A percentile compares a stretch with the other conserved stretches of the same genome.
These are phyloP conservation scores for Arenicola marina DNA, from an alignment of 2,888 invertebrate genomes.

Conservation along the genomic window DNA sequence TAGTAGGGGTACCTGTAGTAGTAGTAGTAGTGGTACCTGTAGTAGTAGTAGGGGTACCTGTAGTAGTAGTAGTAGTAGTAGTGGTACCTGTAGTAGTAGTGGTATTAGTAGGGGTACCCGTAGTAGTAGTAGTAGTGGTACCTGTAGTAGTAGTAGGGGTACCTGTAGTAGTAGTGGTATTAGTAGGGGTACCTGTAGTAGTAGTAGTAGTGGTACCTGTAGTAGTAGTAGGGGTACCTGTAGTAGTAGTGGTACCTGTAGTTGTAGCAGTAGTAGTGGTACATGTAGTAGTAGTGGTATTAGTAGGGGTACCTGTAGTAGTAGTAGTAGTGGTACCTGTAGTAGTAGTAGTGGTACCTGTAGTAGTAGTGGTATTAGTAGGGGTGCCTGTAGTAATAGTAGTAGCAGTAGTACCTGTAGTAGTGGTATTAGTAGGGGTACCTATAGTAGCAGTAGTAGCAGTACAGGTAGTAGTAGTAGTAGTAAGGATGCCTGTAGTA, in stretches of 20 bases:
- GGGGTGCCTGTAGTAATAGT: too few species aligned
- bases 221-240: conserved; percentile 2
- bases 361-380: too few species aligned
- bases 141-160: conserved; percentile 15
- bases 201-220: conserved; percentile 5
- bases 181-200: background rate
- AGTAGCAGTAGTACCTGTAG: too few species aligned
- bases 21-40: conserved; percentile 17
- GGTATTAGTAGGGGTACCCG: conserved; percentile 11
- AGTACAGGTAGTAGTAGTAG: too few species aligned
- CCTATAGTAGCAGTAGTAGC: conserved; percentile 2
- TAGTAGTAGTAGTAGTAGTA: conserved; percentile 16
- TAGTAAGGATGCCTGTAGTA: too few species aligned
- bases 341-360: too few species aligned
- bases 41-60: conserved; percentile 14
- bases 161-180: background rate
- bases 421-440: too few species aligned
- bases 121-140: conserved; percentile 20
- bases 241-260: conserved; percentile 2
- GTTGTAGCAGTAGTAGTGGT: too few species aligned
- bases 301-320: background rate
- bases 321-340: conserved; percentile 1
- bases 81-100: background rate
- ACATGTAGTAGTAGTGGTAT: too few species aligned
- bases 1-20: too few species aligned